phyloP scores from a whole-genome alignment of 2,797 vertebrate species.

The Nothura maculosa region DNA sequence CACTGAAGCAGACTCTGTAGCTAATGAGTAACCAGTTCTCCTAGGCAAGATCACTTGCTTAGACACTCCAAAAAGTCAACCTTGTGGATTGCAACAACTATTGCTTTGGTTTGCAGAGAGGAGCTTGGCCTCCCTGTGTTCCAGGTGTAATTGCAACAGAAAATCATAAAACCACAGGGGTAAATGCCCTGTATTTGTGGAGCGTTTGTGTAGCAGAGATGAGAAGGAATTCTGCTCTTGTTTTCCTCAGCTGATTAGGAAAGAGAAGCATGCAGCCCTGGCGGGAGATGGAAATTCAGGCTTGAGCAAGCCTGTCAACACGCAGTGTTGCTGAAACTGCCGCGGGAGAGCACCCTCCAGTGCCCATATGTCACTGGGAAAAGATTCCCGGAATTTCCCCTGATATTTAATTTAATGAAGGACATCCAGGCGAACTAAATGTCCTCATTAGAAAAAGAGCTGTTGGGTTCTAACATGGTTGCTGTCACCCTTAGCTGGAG shows the following conservation, averaged over 20 bases:
- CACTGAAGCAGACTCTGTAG: neutral
- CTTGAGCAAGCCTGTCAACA: neutral
- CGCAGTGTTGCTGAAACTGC: neutral
- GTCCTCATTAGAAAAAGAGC: neutral
- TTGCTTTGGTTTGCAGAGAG: neutral
- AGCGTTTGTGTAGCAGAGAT: neutral
- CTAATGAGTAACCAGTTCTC: slow-evolving; percentile 30
- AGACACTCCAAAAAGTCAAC: neutral
- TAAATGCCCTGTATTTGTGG: neutral
- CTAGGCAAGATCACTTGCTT: neutral
- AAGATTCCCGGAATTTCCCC: neutral
- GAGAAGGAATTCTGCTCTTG: neutral
- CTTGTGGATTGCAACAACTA: neutral
- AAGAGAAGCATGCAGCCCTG: neutral
- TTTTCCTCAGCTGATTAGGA: neutral
- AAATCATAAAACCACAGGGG: neutral
- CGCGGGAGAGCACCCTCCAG: neutral
- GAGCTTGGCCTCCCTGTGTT: neutral
- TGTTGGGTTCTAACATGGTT: neutral
- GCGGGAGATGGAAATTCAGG: neutral
- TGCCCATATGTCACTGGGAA: neutral
- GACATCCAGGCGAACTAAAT: accelerated
- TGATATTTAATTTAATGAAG: accelerated
- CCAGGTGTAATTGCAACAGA: neutral
- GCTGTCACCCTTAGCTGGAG: neutral